Conservation (phyloP, 2,113 vertebrate species). For the Pelecanus crispus region DNA sequence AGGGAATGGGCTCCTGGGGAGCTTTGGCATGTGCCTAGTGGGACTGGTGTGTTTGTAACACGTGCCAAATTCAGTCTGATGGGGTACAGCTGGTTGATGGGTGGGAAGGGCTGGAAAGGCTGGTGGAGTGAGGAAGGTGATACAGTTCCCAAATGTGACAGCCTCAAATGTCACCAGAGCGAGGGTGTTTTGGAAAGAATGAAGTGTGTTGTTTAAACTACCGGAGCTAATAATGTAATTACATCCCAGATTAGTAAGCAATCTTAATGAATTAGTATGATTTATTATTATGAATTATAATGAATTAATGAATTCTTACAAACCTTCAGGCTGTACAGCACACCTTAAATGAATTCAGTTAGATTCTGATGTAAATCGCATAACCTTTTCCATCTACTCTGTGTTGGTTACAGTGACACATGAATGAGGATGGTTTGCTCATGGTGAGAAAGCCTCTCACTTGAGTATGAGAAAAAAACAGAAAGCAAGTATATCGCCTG, state of each 20-base stretch:
- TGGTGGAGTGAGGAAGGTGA: not conserved
- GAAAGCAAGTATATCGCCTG: not conserved
- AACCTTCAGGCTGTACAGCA: not conserved
- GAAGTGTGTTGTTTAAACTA: not conserved
- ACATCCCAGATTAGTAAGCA: not conserved
- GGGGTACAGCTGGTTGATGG: not conserved
- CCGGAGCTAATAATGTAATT: not conserved
- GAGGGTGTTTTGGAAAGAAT: not conserved
- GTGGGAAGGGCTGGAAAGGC: not conserved
- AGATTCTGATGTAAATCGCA: not conserved
- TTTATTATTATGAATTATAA: not conserved
- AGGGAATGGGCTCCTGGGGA: not conserved
- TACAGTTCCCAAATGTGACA: not conserved
- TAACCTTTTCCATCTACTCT: not conserved
- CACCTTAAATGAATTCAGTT: not conserved
- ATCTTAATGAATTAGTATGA: not conserved
- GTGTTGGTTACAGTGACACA: not conserved
- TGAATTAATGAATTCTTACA: not conserved
- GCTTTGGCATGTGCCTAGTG: accelerated
- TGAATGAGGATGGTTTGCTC: not conserved
- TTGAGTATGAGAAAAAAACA: not conserved
- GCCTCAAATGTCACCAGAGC: not conserved
- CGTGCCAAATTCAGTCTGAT: not conserved
- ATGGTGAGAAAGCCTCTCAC: not conserved
- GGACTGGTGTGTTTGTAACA: not conserved